These are phyloP conservation scores for Saguinus imperator DNA, from an alignment of 2,113 vertebrate genomes.

Conservation along the genomic window DNA sequence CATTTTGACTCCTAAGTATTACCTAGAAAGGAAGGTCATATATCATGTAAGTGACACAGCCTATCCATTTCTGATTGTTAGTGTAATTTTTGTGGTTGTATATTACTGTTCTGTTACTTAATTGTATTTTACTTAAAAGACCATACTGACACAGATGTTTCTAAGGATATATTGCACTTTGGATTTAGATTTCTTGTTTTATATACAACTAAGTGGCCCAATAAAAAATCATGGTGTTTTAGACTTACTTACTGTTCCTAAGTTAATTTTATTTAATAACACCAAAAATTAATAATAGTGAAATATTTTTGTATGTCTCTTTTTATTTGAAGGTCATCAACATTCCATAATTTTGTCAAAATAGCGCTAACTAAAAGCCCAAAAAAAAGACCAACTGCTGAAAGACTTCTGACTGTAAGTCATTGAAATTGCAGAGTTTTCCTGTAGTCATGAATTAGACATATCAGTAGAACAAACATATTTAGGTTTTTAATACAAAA, in stretches of 20 bases:
- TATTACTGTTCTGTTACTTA: not conserved
- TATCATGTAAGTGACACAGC: not conserved
- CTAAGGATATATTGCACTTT: not conserved
- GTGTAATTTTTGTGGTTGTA: not conserved
- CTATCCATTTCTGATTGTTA: not conserved
- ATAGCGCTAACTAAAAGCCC: slow-evolving; percentile 97
- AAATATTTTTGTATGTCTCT: slow-evolving; percentile 67
- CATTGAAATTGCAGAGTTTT: slow-evolving; percentile 49
- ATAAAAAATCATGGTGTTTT: not conserved
- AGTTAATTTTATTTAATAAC: slow-evolving; percentile 55
- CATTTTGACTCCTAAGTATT: slow-evolving; percentile 3
- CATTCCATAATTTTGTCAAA: slow-evolving; percentile 98
- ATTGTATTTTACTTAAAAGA: slow-evolving; percentile 5
- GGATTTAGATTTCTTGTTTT: slow-evolving; percentile 8
- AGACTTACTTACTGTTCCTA: slow-evolving; percentile 25
- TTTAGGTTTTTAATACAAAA: slow-evolving; percentile 41
- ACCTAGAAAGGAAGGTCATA: slow-evolving; percentile 4
- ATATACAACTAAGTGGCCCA: not conserved
- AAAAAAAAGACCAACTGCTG: slow-evolving; percentile 98
- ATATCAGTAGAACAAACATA: slow-evolving; percentile 2
- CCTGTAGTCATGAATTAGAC: not conserved
- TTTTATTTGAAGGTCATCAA: slow-evolving; percentile 88
- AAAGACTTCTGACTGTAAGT: slow-evolving; percentile 94
- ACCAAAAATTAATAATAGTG: not conserved
- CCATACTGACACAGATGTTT: not conserved